A percentile compares a stretch with the other conserved stretches of the same genome.
phyloP scores from a whole-genome alignment of 1,140 invertebrate genomes.

The Orussus abietinus region DNA sequence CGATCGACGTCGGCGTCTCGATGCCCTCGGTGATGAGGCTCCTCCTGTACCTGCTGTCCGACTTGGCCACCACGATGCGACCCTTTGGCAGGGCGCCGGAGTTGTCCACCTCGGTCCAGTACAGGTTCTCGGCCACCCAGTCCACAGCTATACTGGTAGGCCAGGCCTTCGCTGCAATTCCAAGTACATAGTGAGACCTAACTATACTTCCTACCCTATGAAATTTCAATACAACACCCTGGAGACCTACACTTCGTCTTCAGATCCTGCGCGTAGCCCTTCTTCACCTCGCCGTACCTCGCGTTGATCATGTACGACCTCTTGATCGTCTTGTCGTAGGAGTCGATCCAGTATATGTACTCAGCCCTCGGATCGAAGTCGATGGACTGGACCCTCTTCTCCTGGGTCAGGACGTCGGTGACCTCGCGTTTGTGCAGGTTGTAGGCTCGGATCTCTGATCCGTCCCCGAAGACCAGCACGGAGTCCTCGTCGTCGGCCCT shows the following conservation, averaged over 20 bases:
- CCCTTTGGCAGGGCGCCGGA: constrained; percentile 69
- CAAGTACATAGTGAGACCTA: not conserved
- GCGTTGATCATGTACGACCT: constrained; percentile 85
- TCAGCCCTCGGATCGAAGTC: constrained; percentile 80
- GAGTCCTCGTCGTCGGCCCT: constrained; percentile 64
- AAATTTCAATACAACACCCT: constrained; percentile 3
- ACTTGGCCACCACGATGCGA: constrained; percentile 79
- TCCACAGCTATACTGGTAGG: constrained; percentile 84
- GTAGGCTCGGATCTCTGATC: constrained; percentile 80
- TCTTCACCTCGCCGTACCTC: constrained; percentile 69
- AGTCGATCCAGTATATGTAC: constrained; percentile 92
- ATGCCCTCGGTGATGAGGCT: constrained; percentile 69
- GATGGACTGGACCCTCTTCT: constrained; percentile 82
- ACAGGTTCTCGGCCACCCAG: constrained; percentile 89
- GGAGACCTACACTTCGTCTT: constrained; percentile 63
- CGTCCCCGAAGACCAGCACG: constrained; percentile 70
- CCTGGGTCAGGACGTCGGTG: constrained; percentile 72
- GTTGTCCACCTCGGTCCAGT: constrained; percentile 87
- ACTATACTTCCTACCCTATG: not conserved
- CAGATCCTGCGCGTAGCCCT: constrained; percentile 84
- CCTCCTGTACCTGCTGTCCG: constrained; percentile 84
- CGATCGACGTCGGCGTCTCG: constrained; percentile 81
- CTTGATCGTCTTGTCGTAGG: constrained; percentile 84
- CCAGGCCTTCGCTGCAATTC: constrained; percentile 62
- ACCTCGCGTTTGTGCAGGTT: constrained; percentile 64